Evolutionary conservation across 2,797 vertebrate species (phyloP), one percentile per base, ranked within the genome.

Genomic region (Spheniscus humboldti): DNA sequence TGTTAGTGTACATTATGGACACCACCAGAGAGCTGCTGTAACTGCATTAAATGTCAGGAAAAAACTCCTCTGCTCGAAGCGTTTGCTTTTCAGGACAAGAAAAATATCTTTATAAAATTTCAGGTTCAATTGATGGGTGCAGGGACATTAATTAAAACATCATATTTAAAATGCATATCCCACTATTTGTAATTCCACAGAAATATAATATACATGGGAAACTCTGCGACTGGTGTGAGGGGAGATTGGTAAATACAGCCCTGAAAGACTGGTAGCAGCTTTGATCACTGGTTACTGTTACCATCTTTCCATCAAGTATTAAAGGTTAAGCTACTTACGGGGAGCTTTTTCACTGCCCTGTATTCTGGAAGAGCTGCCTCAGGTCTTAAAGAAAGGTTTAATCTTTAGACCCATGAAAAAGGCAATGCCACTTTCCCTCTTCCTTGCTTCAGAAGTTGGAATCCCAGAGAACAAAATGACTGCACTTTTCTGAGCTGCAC

Each of bases 271-370:
- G n/a, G 45, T 1, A 35, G 30, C 53, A 75, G 85, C 87, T 92
- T 82, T 96, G 89, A 93, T 94, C 93, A 37, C 81, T 17, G 66
- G 84, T 33, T 91, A 13, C 89, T 53, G 22, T 66, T 92, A 92
- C 69, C 80, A n/a, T 47, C 79, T 69, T 23, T 55, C 84, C 7
- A 62, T 63, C 91, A 53, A 39, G 68, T 8, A 88, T 80, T 81
- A 92, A 76, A 75, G 66, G 72, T 89, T 96, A 93, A 97, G 93
- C 95, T 88, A 73, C 93, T 94, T 94, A 94, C 3, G 0, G 30
- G 62, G 50, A 88, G 93, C 62, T 91, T 89, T 86, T 89, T 62
- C 68, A 24, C 93, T 84, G 89, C 88, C 92, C 93, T 83, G 87
- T 75, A 83, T 87, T 85, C 75, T 71, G 69, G 64, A 47, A n/a